Evolutionary conservation across 1,140 invertebrate genomes (phyloP), one percentile per base, ranked within the genome.

Genomic region (Schlechtendalia chinensis): DNA sequence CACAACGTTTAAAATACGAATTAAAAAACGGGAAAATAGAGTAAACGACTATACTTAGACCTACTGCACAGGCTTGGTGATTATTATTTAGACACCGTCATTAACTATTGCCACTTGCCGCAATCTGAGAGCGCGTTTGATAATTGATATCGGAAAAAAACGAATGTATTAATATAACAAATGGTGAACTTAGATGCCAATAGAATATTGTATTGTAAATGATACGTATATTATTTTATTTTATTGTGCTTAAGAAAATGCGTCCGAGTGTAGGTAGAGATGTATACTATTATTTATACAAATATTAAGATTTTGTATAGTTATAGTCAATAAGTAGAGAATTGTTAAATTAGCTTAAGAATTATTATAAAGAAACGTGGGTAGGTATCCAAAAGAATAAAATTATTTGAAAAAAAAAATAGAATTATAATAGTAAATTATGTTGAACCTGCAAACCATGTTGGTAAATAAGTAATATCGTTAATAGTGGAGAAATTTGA

Each of bases 401-500:
- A 39, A 47, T 47, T 24, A 27, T 67, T 45, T 61, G 11, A 29
- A 17, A 29, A 27, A 59, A 29, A 27, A 61, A 45, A 45, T 14
- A 10, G 1, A 10, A 67, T 67, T 2, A 45, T 1, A 45, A 39
- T 67, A 14, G 32, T 45, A 67, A 67, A 67, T 63, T n/a, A 67
- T 17, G 39, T 29, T 24, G 12, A 69, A 50, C n/a, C 22, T 8
- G 12, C n/a, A n/a, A 67, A 67, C 12, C n/a, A 17, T 50, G 16
- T 69, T 50, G 22, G 45, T 69, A 2, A 69, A 50, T 50, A 50
- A 12, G 47, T 50, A 50, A 50, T 27, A 50, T 50, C 22, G 16
- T 39, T 69, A 47, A 22, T 14, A 72, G 24, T 29, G n/a, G 10
- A 72, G 16, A 29, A 71, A 72, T 54, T 72, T 72, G 11, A 72